A percentile compares a stretch with the other conserved stretches of the same genome.
Evolutionary conservation across 2,888 invertebrate genomes (phyloP).

Genomic region (Platerodrilus igneus): DNA sequence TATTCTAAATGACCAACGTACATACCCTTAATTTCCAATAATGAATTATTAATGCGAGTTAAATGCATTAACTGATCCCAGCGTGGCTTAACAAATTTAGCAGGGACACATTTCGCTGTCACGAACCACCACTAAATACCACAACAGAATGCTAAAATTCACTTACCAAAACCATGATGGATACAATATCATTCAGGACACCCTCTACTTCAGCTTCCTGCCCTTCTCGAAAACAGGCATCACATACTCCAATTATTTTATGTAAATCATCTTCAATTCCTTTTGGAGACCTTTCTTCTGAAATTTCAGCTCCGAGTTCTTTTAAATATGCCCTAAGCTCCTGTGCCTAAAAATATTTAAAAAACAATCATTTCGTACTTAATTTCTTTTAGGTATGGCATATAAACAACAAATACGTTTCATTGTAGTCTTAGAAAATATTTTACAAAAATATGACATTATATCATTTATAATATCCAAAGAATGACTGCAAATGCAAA

Average conservation of each 20-base stretch:
- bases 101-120: too few species aligned
- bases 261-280: slow-evolving; percentile 90
- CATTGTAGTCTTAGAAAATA: slow-evolving; percentile 8
- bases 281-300: slow-evolving; percentile 83
- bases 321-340: slow-evolving; percentile 89
- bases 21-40: too few species aligned
- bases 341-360: slow-evolving; percentile 72
- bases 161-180: slow-evolving; percentile 83
- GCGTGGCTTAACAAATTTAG: too few species aligned
- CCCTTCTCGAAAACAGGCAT: slow-evolving; percentile 85
- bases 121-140: too few species aligned
- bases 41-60: too few species aligned
- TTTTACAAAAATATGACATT: too few species aligned
- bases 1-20: too few species aligned
- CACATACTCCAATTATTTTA: slow-evolving; percentile 91
- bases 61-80: too few species aligned
- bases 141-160: too few species aligned
- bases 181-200: slow-evolving; percentile 92
- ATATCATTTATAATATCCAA: slow-evolving; percentile 5
- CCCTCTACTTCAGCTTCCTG: slow-evolving; percentile 86
- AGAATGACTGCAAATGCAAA: neutral
- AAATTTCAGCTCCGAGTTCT: slow-evolving; percentile 89
- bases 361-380: slow-evolving; percentile 27
- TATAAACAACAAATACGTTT: neutral
- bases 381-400: slow-evolving; percentile 12